Evolutionary conservation across 2,113 vertebrate species (phyloP), one percentile per base, ranked within the genome.

Genomic region (Nothoprocta perdicaria): DNA sequence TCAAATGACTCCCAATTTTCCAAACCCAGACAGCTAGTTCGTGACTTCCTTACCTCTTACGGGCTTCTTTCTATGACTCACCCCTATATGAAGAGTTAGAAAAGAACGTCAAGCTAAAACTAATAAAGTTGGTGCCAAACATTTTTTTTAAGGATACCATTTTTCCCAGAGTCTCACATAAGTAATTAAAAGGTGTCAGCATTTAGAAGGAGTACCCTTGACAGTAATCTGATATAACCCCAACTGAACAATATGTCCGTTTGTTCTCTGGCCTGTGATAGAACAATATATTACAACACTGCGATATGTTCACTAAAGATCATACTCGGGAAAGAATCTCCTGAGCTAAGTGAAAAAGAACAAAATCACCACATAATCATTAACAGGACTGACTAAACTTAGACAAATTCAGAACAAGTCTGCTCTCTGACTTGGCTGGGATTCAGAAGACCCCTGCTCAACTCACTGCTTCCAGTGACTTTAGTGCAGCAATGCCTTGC

Each of bases 181-280:
- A n/a, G 73, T 94, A 96, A 95, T 96, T 96, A 95, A 89, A 94
- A 95, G 92, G 93, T 94, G 93, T 95, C 94, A 94, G 74, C 80
- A 94, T 88, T 95, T 91, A 84, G 86, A 78, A 95, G 73, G 74
- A 95, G 78, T 80, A 90, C 78, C 76, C 69, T 88, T 96, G 94
- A 94, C 93, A 96, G 93, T 74, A 95, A 94, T 85, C 78, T 65
- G 92, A 86, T 95, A 79, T 81, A 93, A 89, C 83, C 92, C 92
- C 75, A 85, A 53, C 40, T 40, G 80, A 95, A 91, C 86, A 95
- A 88, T 79, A 52, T 1, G 7, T 80, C 74, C 16, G 73, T 84
- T 95, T 88, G 74, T 80, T 95, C 73, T 40, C 90, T 84, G 83
- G 66, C 67, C 83, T 58, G 57, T 52, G 67, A 83, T 53, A 41